These are phyloP conservation scores for Phasianus colchicus DNA, from an alignment of 2,113 vertebrate genomes.

Conservation along the genomic window DNA sequence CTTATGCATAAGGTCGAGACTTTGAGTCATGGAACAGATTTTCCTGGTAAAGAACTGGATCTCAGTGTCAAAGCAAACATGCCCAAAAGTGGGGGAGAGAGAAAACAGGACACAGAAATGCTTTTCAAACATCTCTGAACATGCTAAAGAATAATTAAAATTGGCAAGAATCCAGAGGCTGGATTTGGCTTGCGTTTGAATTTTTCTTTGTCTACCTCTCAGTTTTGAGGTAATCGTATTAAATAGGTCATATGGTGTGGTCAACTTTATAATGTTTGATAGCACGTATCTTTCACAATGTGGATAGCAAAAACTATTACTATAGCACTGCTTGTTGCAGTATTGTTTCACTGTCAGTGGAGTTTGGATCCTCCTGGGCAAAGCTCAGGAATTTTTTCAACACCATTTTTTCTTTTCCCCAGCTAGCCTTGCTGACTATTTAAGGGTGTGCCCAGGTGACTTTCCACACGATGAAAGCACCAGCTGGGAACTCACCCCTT, in stretches of 20 bases:
- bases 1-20: neutral
- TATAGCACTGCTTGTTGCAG: neutral
- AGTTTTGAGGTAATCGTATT: neutral
- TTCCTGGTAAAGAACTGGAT: neutral
- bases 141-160: slow-evolving; percentile 21
- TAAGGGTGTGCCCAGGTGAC: neutral
- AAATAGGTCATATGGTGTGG: rapidly evolving
- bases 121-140: slow-evolving; percentile 40
- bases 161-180: neutral
- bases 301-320: neutral
- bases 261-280: neutral
- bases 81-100: neutral
- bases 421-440: neutral
- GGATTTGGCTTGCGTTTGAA: neutral
- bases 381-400: neutral
- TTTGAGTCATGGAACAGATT: slow-evolving; percentile 10
- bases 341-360: rapidly evolving
- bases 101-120: neutral
- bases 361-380: neutral
- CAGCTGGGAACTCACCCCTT: neutral
- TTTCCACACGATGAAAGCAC: neutral
- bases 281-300: neutral
- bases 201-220: neutral
- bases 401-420: neutral
- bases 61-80: neutral